Percentiles rank a stretch among this genome's conserved stretches.
Conservation (phyloP, 2,888 invertebrate species). For the Hybos culiciformis region DNA sequence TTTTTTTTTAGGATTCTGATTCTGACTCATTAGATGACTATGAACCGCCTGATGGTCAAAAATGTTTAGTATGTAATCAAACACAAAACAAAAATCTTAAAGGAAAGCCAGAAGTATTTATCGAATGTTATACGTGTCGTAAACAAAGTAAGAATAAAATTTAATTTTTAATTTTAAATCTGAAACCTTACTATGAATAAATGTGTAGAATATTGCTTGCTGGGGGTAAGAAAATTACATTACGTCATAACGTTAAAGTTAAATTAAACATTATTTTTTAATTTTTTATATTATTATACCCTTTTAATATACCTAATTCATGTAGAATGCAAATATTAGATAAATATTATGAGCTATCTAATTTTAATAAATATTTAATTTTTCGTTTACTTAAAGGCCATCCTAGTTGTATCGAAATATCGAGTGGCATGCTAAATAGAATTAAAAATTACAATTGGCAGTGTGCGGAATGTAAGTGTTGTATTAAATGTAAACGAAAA, state of each 20-base stretch:
- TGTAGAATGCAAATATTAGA: background rate
- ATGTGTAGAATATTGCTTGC: too few species aligned
- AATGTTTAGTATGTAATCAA: constrained; percentile 46
- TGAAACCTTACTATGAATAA: too few species aligned
- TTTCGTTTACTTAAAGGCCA: constrained; percentile 45
- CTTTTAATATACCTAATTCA: too few species aligned
- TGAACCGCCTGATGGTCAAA: constrained; percentile 28
- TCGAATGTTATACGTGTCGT: constrained; percentile 44
- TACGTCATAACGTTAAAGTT: too few species aligned
- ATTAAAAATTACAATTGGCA: constrained; percentile 84
- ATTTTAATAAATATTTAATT: background rate
- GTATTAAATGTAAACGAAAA: constrained; percentile 68
- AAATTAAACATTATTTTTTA: too few species aligned
- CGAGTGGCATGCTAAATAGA: constrained; percentile 66
- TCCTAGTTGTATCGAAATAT: constrained; percentile 75
- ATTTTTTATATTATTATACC: too few species aligned
- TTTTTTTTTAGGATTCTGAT: constrained; percentile 15
- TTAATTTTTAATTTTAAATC: too few species aligned
- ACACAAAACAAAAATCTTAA: constrained; percentile 44
- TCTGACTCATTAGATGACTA: constrained; percentile 17
- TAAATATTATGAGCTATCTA: background rate
- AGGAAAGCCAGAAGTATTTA: constrained; percentile 46
- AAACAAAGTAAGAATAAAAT: constrained; percentile 38
- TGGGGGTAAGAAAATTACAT: too few species aligned
- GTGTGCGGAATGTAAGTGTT: constrained; percentile 86